Conservation (phyloP, 1,140 invertebrate genomes). For the Drosophila carrolli region DNA sequence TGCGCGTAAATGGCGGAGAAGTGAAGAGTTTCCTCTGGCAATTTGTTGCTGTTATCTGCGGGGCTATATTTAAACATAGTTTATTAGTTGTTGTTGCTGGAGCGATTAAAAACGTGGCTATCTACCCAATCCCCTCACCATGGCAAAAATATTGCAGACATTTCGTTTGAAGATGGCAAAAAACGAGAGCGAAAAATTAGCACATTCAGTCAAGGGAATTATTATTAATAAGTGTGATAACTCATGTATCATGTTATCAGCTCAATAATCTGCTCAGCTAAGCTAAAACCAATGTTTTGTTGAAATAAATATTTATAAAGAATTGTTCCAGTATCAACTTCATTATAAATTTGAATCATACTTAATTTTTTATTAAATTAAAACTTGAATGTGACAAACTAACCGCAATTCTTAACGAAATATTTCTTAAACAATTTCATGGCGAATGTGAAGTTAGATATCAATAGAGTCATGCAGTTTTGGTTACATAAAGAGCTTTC, state of each 20-base stretch:
- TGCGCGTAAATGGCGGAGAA: constrained; percentile 58
- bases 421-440: neutral
- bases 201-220: constrained; percentile 3
- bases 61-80: constrained; percentile 48
- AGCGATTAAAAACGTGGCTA: constrained; percentile 18
- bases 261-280: constrained; percentile 11
- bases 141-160: constrained; percentile 23
- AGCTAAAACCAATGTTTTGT: neutral
- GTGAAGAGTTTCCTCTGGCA: constrained; percentile 28
- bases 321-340: too few species aligned
- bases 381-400: neutral
- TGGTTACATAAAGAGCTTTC: neutral
- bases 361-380: neutral
- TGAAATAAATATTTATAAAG: neutral
- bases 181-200: constrained; percentile 2
- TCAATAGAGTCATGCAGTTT: neutral
- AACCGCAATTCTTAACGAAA: neutral
- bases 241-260: constrained; percentile 12
- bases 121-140: too few species aligned
- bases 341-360: too few species aligned
- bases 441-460: neutral
- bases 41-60: constrained; percentile 45
- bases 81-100: constrained; percentile 39
- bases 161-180: neutral
- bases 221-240: neutral